Base-by-base conservation (phyloP, 1,140 invertebrate genomes). In the Wasmannia auropunctata region DNA sequence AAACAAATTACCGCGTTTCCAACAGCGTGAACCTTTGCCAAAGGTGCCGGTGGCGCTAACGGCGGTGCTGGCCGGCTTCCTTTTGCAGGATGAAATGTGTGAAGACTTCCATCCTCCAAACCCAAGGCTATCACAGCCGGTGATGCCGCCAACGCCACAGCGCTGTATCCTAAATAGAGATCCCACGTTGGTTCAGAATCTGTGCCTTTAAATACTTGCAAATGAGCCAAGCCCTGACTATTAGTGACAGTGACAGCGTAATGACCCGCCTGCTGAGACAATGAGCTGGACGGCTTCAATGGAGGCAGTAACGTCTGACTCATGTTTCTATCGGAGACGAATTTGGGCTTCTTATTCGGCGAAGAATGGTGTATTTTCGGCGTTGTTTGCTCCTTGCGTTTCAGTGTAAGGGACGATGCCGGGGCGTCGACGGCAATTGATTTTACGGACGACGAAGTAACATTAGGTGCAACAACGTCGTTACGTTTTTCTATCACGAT, bases 401-500 rank as follows among this genome's bases (percentile, higher is more conserved):
- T 95, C n/a, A 95, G 62, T 0, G 93, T 93, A n/a, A 92, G 58
- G 1, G 92, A 79, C 1, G 93, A 91, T 5, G 88, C 86, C 22
- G 92, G 62, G 3, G 91, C 63, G 31, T 91, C 91, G 7, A 86
- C 85, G 34, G 91, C 75, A 1, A 89, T 25, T 16, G 94, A 88
- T 34, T 95, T 96, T n/a, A 95, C 93, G 69, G 95, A 95, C 62
- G 96, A 95, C 69, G 96, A 95, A 89, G 95, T 96, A 28, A 97
- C 96, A 90, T 97, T 97, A 11, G 96, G 97, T 49, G 96, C 95
- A 31, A 97, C 95, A 31, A 97, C 96, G 88, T 97, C 97, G 88
- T 98, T 97, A 34, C 97, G 96, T 90, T 97, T 97, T 93, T 98
- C 98, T 43, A 98, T 97, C 6, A 97, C 95, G 87, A 98, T 98